These are phyloP conservation scores for Nymphalis io DNA, from an alignment of 1,140 invertebrate genomes.

Conservation along the genomic window DNA sequence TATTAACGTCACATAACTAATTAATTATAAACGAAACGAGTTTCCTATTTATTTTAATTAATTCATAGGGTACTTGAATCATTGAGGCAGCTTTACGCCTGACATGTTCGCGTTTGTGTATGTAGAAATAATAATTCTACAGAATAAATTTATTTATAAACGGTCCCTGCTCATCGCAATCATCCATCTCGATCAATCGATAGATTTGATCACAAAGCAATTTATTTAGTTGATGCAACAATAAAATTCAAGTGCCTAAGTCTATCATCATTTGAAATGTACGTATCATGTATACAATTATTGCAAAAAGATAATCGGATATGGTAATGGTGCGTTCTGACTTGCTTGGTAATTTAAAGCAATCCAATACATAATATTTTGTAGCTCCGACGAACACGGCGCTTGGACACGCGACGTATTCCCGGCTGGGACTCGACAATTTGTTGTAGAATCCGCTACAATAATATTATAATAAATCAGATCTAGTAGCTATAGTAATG, in stretches of 20 bases:
- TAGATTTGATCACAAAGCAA: too few species aligned
- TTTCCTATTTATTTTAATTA: background rate
- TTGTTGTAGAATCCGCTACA: conserved; percentile 3
- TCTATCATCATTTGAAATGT: background rate
- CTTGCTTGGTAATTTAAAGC: too few species aligned
- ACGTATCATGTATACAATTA: background rate
- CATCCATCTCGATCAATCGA: too few species aligned
- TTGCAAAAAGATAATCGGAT: too few species aligned
- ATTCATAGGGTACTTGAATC: background rate
- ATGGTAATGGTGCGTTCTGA: too few species aligned
- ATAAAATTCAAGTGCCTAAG: too few species aligned
- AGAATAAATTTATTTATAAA: too few species aligned
- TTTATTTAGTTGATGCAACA: too few species aligned
- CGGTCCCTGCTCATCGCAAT: too few species aligned
- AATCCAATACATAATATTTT: too few species aligned
- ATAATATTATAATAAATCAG: conserved; percentile 16
- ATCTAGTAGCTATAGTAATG: conserved; percentile 2
- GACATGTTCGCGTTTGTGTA: too few species aligned
- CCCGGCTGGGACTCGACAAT: background rate
- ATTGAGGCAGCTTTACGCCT: background rate
- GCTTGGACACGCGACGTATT: background rate
- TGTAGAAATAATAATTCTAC: too few species aligned
- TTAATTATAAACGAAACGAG: background rate
- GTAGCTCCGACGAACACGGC: background rate
- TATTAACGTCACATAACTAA: background rate